Conservation (phyloP, 2,888 invertebrate genomes). For the Philonicus albiceps region DNA sequence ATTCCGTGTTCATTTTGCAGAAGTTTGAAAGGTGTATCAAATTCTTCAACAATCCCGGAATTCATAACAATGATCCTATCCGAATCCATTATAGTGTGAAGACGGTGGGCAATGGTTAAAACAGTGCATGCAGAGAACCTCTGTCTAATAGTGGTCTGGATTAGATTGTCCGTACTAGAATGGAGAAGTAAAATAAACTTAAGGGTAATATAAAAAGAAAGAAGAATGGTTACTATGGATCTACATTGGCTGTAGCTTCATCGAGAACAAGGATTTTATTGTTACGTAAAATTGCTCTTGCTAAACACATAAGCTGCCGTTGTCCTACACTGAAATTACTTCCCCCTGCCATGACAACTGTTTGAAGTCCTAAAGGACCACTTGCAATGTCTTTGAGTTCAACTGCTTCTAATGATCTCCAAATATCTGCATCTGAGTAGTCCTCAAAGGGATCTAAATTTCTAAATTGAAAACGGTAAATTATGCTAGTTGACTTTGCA, state of each 20-base stretch:
- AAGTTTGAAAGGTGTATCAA: conserved; percentile 70
- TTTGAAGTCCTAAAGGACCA: conserved; percentile 65
- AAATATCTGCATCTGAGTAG: conserved; percentile 73
- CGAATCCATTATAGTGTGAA: conserved; percentile 91
- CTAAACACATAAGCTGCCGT: conserved; percentile 79
- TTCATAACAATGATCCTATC: conserved; percentile 84
- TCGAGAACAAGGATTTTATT: conserved; percentile 79
- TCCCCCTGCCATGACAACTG: conserved; percentile 67
- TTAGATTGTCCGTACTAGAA: conserved; percentile 73
- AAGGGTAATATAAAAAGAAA: background rate
- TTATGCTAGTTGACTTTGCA: background rate
- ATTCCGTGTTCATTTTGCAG: conserved; percentile 67
- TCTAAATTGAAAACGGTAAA: conserved; percentile 61
- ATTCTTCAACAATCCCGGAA: conserved; percentile 74
- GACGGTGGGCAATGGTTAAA: conserved; percentile 83
- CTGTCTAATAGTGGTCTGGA: conserved; percentile 78
- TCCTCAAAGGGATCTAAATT: conserved; percentile 81
- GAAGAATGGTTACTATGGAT: conserved; percentile 61
- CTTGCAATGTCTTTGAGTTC: conserved; percentile 68
- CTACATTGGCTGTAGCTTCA: conserved; percentile 73
- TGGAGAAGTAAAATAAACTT: background rate
- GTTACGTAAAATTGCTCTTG: conserved; percentile 79
- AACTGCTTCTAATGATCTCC: conserved; percentile 77
- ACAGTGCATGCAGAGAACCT: conserved; percentile 82
- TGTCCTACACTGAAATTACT: conserved; percentile 71